Percentiles rank a stretch among this genome's conserved stretches.
Evolutionary conservation across 1,140 invertebrate species (phyloP).

Genomic region (Cotesia glomerata): DNA sequence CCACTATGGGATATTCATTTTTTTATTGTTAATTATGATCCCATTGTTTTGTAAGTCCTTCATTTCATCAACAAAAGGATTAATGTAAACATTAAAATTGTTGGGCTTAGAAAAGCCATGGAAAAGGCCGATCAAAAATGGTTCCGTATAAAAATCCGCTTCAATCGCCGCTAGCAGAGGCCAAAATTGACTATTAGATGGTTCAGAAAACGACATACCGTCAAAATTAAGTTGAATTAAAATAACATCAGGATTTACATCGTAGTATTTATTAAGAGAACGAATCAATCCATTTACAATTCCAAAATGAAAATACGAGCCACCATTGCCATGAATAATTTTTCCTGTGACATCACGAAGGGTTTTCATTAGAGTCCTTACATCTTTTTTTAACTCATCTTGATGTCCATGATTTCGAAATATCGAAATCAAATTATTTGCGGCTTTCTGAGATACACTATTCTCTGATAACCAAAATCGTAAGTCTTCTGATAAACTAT

Average conservation of each 20-base stretch:
- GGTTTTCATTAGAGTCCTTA: slow-evolving; percentile 21
- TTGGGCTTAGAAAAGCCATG: slow-evolving; percentile 31
- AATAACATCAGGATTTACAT: slow-evolving; percentile 4
- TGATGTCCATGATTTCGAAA: slow-evolving; percentile 15
- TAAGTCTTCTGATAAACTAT: slow-evolving; percentile 12
- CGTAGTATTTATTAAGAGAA: slow-evolving; percentile 4
- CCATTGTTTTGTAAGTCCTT: slow-evolving; percentile 1
- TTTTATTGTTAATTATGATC: slow-evolving; percentile 18
- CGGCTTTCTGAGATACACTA: slow-evolving; percentile 6
- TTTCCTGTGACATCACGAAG: slow-evolving; percentile 5
- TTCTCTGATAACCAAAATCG: slow-evolving; percentile 15
- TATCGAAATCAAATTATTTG: slow-evolving; percentile 5
- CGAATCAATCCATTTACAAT: slow-evolving; percentile 6
- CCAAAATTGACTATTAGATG: slow-evolving; percentile 31
- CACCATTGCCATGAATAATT: slow-evolving; percentile 6
- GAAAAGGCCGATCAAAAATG: slow-evolving; percentile 28
- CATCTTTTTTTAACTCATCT: slow-evolving; percentile 1
- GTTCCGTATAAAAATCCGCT: slow-evolving; percentile 31
- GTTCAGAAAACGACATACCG: slow-evolving; percentile 31
- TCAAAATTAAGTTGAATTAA: slow-evolving; percentile 26
- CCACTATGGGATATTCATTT: slow-evolving; percentile 28
- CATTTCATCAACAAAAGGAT: slow-evolving; percentile 30
- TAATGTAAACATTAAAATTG: slow-evolving; percentile 26
- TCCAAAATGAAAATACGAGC: slow-evolving; percentile 19
- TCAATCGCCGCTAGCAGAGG: slow-evolving; percentile 20